Percentiles rank a stretch among this genome's conserved stretches.
Conservation (phyloP, 2,797 vertebrate genomes). For the Clangula hyemalis region DNA sequence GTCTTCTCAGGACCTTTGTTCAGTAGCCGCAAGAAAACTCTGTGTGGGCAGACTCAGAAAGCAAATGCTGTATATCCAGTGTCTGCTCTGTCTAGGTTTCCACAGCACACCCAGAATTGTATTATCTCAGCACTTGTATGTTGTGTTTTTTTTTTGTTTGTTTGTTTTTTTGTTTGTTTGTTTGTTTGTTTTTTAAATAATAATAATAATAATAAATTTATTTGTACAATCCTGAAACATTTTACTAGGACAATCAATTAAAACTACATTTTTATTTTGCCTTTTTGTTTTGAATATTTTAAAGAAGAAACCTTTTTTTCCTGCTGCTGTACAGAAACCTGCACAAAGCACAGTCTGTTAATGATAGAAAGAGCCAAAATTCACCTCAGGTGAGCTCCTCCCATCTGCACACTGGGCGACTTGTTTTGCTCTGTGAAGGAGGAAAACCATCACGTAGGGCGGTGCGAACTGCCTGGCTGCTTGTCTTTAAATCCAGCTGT, state of each 20-base stretch:
- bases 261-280: not conserved
- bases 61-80: not conserved
- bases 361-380: not conserved
- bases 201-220: not conserved
- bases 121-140: not conserved
- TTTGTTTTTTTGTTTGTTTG: no score
- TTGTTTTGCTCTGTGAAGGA: slow-evolving; percentile 39
- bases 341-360: slow-evolving; percentile 51
- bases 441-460: not conserved
- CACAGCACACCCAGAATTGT: not conserved
- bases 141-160: no score
- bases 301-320: slow-evolving; percentile 3
- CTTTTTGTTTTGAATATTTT: not conserved
- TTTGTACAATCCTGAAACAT: not conserved
- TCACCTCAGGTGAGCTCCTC: slow-evolving; percentile 37
- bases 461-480: not conserved
- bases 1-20: not conserved
- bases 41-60: not conserved
- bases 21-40: not conserved
- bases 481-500: slow-evolving; percentile 61
- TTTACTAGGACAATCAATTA: not conserved
- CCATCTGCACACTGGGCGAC: slow-evolving; percentile 42
- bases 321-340: not conserved
- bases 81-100: not conserved
- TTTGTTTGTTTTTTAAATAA: not conserved